These are phyloP conservation scores for Manis pentadactyla DNA, from an alignment of 2,797 vertebrate genomes.

Conservation along the genomic window DNA sequence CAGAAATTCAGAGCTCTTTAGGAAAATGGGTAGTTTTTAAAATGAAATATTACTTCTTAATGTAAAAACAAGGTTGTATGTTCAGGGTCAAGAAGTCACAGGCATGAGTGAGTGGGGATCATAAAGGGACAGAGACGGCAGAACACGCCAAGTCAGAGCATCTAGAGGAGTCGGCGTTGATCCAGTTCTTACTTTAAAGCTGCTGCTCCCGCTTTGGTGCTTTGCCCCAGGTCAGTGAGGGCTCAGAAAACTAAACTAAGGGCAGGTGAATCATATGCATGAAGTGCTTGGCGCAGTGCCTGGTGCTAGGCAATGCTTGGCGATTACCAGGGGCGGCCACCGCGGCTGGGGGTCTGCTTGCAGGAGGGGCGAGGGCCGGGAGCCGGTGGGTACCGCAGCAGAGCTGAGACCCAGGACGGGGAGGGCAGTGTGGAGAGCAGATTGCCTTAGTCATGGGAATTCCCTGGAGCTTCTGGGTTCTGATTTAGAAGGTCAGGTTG, in stretches of 20 bases:
- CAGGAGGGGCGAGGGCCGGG: neutral
- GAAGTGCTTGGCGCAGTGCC: neutral
- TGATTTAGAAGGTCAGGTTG: neutral
- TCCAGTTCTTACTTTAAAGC: neutral
- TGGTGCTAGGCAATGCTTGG: no score
- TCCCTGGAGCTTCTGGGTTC: neutral
- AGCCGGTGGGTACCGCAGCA: neutral
- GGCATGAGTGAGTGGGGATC: neutral
- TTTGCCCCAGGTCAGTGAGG: neutral
- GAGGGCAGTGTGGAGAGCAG: neutral
- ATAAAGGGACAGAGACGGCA: neutral
- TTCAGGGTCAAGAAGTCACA: neutral
- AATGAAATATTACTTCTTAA: neutral
- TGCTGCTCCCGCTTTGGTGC: neutral
- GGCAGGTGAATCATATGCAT: neutral
- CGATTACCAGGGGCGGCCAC: no score
- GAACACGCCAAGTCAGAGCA: neutral
- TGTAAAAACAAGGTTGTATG: slow-evolving; percentile 16
- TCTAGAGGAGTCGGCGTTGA: neutral
- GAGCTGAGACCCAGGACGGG: neutral
- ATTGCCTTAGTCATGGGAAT: neutral
- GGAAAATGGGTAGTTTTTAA: neutral
- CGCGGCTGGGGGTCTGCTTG: neutral
- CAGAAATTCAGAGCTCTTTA: slow-evolving; percentile 6
- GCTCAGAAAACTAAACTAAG: neutral